These are phyloP conservation scores for Microplitis demolitor DNA, from an alignment of 1,140 invertebrate species.

Conservation along the genomic window DNA sequence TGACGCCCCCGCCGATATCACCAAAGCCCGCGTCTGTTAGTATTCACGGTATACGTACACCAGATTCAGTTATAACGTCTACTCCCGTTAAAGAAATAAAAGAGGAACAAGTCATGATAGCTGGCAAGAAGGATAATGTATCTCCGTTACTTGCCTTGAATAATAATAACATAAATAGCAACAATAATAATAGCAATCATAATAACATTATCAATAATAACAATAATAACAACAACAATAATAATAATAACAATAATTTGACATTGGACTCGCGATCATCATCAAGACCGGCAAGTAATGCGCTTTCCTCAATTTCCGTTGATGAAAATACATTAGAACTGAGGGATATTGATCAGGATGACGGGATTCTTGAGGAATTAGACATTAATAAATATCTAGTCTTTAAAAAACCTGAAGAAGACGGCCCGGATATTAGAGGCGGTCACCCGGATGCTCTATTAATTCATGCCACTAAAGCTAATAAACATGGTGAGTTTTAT, in stretches of 20 bases:
- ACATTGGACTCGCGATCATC: constrained; percentile 43
- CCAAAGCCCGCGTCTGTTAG: constrained; percentile 49
- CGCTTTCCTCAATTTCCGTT: constrained; percentile 50
- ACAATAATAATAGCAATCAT: neutral
- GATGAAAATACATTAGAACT: constrained; percentile 55
- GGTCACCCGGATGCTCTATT: constrained; percentile 90
- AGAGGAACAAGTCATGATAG: constrained; percentile 33
- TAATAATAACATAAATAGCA: constrained; percentile 7
- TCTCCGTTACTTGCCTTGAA: constrained; percentile 25
- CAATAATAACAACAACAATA: constrained; percentile 1
- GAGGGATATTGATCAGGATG: constrained; percentile 55
- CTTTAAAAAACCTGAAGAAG: constrained; percentile 77
- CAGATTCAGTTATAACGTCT: constrained; percentile 50
- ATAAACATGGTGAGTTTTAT: constrained; percentile 74
- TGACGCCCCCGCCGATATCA: constrained; percentile 53
- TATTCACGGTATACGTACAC: constrained; percentile 49
- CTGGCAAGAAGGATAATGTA: constrained; percentile 46
- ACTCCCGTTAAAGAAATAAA: constrained; percentile 48
- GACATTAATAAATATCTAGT: constrained; percentile 81
- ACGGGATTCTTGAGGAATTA: constrained; percentile 73
- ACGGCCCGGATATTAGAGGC: constrained; percentile 86
- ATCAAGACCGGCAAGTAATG: constrained; percentile 52
- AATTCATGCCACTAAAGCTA: constrained; percentile 90
- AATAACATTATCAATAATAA: constrained; percentile 7
- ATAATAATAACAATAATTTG: constrained; percentile 47